Base-by-base conservation (phyloP, 2,888 invertebrate genomes). In the Hesperia comma region DNA sequence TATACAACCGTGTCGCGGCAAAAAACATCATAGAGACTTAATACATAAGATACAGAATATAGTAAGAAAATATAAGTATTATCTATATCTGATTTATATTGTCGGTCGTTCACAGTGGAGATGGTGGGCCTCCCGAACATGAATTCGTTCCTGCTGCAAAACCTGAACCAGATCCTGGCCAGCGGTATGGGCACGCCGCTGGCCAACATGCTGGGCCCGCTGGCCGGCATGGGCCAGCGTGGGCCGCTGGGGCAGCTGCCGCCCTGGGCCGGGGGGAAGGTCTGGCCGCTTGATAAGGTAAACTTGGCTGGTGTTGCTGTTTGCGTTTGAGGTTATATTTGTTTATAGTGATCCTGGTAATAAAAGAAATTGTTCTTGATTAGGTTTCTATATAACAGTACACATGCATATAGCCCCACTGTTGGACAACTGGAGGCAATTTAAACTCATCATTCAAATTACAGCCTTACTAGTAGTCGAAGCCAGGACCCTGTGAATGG, bases 91-190 rank as follows among this genome's bases (percentile, higher is more conserved):
- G 4, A 2, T 26, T 12, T 12, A 6, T 15, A 33, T 17, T 26
- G 21, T 26, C 7, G 19, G 43, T 57, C 14, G 15, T 63, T 53
- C 6, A 19, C 86, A 95, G 95, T 95, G 95, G 95, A 95, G 77
- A 94, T 95, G 94, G 94, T 94, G 26, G 94, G 94, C 17, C 90
- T 94, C 85, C 90, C 89, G 41, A 92, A 94, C 6, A 92, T 93
- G 90, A 93, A 93, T 80, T 83, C 91, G 68, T 93, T 87, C 80
- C 82, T 93, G 67, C 87, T 93, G 72, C 93, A 93, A 84, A 93
- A 93, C 74, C 75, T 93, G 70, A 93, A 91, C 74, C 92, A 93
- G 76, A 87, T 93, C 60, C 74, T 93, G 68, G 87, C 89, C 5
- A 86, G 89, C 4, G 92, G 92, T n/a, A 88, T 93, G 88, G 92